phyloP scores from a whole-genome alignment of 2,797 vertebrate genomes.

The Danio kyathit region DNA sequence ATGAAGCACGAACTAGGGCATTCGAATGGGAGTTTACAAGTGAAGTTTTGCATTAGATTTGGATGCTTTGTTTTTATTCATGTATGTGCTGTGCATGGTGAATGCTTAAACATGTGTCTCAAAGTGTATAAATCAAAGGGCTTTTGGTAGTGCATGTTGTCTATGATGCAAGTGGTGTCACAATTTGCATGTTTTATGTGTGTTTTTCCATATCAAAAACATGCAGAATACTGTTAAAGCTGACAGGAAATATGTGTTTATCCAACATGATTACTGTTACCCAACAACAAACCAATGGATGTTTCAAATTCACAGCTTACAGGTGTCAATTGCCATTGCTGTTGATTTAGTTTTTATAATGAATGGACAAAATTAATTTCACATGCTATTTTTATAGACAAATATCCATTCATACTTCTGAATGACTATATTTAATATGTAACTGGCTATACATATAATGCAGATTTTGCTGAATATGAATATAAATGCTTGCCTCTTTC shows the following conservation, averaged over 20 bases:
- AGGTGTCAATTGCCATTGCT: neutral
- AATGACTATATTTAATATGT: neutral
- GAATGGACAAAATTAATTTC: neutral
- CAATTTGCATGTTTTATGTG: constrained; percentile 8
- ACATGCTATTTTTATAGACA: neutral
- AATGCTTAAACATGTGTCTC: constrained; percentile 15
- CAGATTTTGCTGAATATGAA: neutral
- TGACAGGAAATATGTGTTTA: constrained; percentile 2
- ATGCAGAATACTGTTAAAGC: constrained; percentile 12
- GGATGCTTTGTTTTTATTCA: neutral
- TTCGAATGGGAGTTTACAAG: neutral
- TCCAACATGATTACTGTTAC: constrained; percentile 1
- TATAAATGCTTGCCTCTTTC: neutral
- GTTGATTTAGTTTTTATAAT: neutral
- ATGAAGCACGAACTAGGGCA: neutral
- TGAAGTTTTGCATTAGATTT: neutral
- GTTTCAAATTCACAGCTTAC: neutral
- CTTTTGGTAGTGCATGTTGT: constrained; percentile 18
- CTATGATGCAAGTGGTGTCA: neutral
- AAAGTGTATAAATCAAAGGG: constrained; percentile 21
- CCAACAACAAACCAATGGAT: neutral
- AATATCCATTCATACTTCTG: neutral
- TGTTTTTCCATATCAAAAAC: constrained; percentile 5
- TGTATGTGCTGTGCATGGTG: neutral
- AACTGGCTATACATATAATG: constrained; percentile 8